phyloP scores from a whole-genome alignment of 2,113 vertebrate species.

The Lepisosteus osseus region DNA sequence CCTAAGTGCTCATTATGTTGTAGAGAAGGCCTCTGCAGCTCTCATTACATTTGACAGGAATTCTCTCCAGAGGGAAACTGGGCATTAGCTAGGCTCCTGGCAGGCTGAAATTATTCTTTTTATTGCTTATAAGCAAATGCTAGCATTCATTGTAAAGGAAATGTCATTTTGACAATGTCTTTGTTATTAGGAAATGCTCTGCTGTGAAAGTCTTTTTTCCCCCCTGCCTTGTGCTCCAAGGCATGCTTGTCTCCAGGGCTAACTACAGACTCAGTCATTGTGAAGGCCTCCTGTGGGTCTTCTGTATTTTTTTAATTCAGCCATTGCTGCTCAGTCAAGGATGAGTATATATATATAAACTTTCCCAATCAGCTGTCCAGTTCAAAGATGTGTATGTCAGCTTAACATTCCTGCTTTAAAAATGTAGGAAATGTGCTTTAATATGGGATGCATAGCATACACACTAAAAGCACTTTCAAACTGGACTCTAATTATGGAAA shows the following conservation, averaged over 20 bases:
- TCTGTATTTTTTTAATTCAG: constrained; percentile 14
- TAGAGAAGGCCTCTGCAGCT: constrained; percentile 79
- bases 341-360: no score
- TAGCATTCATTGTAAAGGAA: constrained; percentile 61
- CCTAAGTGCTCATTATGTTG: constrained; percentile 87
- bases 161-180: constrained; percentile 80
- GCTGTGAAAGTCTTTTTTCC: constrained; percentile 45
- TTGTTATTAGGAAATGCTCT: constrained; percentile 66
- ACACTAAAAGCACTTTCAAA: no score
- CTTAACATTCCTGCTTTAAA: no score
- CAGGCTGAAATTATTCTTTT: constrained; percentile 83
- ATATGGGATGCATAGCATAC: no score
- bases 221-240: not conserved
- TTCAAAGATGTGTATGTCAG: no score
- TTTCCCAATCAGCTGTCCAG: no score
- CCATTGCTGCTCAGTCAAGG: constrained; percentile 16
- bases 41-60: constrained; percentile 82
- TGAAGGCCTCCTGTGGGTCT: constrained; percentile 22
- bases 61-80: constrained; percentile 78
- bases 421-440: no score
- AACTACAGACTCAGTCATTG: constrained; percentile 13
- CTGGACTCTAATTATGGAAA: no score
- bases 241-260: constrained; percentile 37
- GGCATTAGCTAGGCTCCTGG: constrained; percentile 80
- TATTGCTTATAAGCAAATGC: constrained; percentile 81